A percentile compares a stretch with the other conserved stretches of the same genome.
These are phyloP conservation scores for Cottus gobio DNA, from an alignment of 2,113 vertebrate species.

Conservation along the genomic window DNA sequence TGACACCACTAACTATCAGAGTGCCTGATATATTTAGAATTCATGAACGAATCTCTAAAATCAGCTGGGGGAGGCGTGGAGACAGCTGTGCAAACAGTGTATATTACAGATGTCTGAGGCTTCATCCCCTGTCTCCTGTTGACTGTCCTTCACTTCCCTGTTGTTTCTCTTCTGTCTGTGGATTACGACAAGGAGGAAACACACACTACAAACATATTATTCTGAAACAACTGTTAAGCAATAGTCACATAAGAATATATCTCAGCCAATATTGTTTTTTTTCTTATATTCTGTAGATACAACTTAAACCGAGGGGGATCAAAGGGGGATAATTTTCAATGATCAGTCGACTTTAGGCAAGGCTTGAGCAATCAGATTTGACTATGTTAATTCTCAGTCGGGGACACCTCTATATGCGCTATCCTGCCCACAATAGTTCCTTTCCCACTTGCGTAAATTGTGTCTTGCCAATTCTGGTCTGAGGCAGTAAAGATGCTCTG, in stretches of 20 bases:
- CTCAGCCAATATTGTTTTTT: not conserved
- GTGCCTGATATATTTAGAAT: not conserved
- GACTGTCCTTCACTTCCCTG: not conserved
- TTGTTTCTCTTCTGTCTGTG: not conserved
- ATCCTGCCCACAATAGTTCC: not conserved
- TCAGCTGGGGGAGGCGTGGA: not conserved
- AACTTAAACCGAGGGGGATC: not conserved
- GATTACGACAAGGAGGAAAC: not conserved
- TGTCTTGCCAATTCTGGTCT: constrained; percentile 5
- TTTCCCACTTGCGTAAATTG: not conserved
- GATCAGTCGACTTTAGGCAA: not conserved
- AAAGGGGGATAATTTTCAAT: not conserved
- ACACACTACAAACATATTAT: no score
- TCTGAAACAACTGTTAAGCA: not conserved
- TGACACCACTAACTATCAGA: not conserved
- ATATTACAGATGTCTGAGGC: not conserved
- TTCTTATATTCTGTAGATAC: not conserved
- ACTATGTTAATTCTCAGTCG: not conserved
- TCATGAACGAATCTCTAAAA: not conserved
- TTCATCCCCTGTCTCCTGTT: not conserved
- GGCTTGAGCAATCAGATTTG: not conserved
- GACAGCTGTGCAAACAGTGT: not conserved
- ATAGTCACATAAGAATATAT: not conserved
- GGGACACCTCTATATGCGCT: not conserved
- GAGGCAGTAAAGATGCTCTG: not conserved